phyloP scores from a whole-genome alignment of 2,797 vertebrate genomes.

The Anabas testudineus region DNA sequence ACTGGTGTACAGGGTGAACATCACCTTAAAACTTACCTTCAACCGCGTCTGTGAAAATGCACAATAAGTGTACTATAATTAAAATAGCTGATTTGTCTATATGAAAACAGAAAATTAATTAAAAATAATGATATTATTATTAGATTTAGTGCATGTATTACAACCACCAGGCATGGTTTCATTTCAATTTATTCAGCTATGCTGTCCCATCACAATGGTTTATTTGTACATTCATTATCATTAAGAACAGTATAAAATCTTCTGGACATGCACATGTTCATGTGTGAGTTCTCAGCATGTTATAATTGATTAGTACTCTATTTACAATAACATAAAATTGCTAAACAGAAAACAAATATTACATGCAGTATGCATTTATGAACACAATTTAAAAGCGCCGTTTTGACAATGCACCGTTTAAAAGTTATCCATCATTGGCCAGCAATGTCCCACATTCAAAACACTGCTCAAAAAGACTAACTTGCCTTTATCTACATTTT shows the following conservation, averaged over 20 bases:
- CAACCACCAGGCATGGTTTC: conserved; percentile 23
- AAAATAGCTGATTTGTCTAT: neutral
- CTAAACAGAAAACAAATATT: conserved; percentile 67
- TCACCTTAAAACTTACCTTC: no score
- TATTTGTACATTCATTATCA: conserved; percentile 71
- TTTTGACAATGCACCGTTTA: conserved; percentile 41
- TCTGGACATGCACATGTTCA: conserved; percentile 75
- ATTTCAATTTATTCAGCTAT: conserved; percentile 63
- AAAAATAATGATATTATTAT: no score
- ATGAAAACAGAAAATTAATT: neutral
- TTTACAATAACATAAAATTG: conserved; percentile 67
- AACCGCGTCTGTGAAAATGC: no score
- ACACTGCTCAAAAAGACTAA: conserved; percentile 50
- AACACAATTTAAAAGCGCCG: conserved; percentile 49
- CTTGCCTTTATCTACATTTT: conserved; percentile 46
- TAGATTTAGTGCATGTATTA: neutral
- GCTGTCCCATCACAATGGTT: conserved; percentile 68
- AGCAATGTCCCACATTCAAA: conserved; percentile 77
- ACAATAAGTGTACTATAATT: neutral
- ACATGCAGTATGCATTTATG: conserved; percentile 63
- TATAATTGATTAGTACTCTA: conserved; percentile 69
- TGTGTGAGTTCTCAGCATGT: conserved; percentile 59
- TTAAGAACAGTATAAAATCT: conserved; percentile 75
- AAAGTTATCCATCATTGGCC: conserved; percentile 80
- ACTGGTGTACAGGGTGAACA: conserved; percentile 13